A percentile compares a stretch with the other conserved stretches of the same genome.
phyloP scores from a whole-genome alignment of 2,797 vertebrate genomes.

The Caiman crocodilus region DNA sequence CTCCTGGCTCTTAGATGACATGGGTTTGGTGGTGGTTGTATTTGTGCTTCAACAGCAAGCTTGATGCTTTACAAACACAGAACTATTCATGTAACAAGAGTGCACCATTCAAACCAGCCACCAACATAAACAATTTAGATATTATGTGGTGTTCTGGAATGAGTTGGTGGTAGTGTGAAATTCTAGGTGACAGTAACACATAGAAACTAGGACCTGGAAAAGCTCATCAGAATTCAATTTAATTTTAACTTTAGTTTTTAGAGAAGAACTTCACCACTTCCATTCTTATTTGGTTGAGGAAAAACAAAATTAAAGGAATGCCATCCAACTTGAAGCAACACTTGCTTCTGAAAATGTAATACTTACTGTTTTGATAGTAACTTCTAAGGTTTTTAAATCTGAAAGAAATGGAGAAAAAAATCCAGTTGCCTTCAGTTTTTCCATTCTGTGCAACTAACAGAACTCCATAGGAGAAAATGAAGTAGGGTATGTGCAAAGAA shows the following conservation, averaged over 20 bases:
- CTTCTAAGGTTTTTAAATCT: constrained; percentile 61
- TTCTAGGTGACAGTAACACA: neutral
- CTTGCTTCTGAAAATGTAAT: constrained; percentile 50
- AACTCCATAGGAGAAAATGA: neutral
- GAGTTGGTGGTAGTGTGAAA: constrained; percentile 44
- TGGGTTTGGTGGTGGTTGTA: neutral
- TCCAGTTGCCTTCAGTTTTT: constrained; percentile 23
- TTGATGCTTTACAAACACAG: neutral
- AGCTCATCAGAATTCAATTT: constrained; percentile 33
- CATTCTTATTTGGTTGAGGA: constrained; percentile 38
- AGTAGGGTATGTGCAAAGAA: neutral
- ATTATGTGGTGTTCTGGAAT: constrained; percentile 42
- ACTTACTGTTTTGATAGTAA: constrained; percentile 36
- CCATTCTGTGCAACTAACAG: neutral
- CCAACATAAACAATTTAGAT: constrained; percentile 32
- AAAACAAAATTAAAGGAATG: neutral
- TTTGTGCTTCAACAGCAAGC: neutral
- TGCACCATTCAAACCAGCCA: constrained; percentile 40
- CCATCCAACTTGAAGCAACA: constrained; percentile 48
- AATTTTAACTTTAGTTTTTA: constrained; percentile 25
- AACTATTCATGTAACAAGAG: constrained; percentile 52
- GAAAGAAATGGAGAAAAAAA: neutral
- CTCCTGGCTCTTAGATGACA: neutral
- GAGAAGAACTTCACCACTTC: neutral
- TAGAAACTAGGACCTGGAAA: constrained; percentile 41